These are phyloP conservation scores for Gephyroberyx darwinii DNA, from an alignment of 2,797 vertebrate species.

Conservation along the genomic window DNA sequence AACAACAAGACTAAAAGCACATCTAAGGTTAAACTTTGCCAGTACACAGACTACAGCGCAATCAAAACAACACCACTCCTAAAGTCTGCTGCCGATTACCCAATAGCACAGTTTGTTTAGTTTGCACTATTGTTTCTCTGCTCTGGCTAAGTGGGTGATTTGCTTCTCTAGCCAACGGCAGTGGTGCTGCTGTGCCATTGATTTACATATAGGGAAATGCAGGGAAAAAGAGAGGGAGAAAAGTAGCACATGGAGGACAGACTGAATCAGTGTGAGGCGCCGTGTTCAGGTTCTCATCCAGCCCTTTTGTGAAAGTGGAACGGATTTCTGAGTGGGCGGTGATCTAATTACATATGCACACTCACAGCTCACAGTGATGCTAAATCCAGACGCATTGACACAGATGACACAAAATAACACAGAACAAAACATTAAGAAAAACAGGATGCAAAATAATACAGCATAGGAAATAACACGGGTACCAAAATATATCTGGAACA, in stretches of 20 bases:
- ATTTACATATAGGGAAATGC: slow-evolving; percentile 73
- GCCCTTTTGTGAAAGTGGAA: slow-evolving; percentile 83
- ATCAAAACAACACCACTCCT: slow-evolving; percentile 59
- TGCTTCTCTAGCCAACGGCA: slow-evolving; percentile 67
- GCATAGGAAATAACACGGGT: slow-evolving; percentile 61
- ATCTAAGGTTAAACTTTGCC: slow-evolving; percentile 37
- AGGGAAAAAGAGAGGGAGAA: slow-evolving; percentile 47
- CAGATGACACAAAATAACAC: slow-evolving; percentile 80
- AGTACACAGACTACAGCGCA: slow-evolving; percentile 46
- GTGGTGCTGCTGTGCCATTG: slow-evolving; percentile 52
- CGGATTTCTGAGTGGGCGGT: slow-evolving; percentile 85
- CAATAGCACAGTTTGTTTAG: slow-evolving; percentile 75
- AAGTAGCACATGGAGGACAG: slow-evolving; percentile 71
- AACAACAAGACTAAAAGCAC: slow-evolving; percentile 43
- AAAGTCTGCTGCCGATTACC: slow-evolving; percentile 70
- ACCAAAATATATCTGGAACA: slow-evolving; percentile 57
- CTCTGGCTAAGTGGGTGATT: slow-evolving; percentile 78
- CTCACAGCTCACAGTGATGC: slow-evolving; percentile 83
- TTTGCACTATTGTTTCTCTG: slow-evolving; percentile 70
- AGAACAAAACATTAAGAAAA: slow-evolving; percentile 75
- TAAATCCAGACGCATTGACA: slow-evolving; percentile 82
- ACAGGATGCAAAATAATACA: slow-evolving; percentile 69
- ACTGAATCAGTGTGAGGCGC: slow-evolving; percentile 60
- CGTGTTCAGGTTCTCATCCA: slow-evolving; percentile 76
- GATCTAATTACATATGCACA: slow-evolving; percentile 88